Percentiles rank a stretch among this genome's conserved stretches.
phyloP scores from a whole-genome alignment of 2,888 invertebrate genomes.

The Netelia melanura region DNA sequence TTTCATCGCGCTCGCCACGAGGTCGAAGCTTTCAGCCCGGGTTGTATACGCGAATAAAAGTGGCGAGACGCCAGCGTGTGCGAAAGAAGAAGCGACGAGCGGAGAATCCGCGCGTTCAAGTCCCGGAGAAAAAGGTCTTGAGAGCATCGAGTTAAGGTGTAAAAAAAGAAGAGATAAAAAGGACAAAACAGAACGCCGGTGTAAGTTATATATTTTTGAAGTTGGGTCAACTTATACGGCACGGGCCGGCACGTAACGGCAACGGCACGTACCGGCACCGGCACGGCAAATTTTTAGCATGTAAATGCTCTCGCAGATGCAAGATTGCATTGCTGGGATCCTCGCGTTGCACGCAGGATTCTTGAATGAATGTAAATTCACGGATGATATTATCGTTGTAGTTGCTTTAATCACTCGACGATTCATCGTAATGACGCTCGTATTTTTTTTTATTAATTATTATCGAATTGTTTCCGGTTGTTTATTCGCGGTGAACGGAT shows the following conservation, averaged over 20 bases:
- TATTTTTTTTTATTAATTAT: background rate
- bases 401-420: background rate
- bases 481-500: background rate
- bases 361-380: slow-evolving; percentile 6
- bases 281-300: background rate
- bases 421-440: slow-evolving; percentile 11
- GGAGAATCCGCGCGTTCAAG: background rate
- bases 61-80: background rate
- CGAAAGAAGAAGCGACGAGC: slow-evolving; percentile 39
- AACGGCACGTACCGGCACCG: too few relatives aligned
- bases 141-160: slow-evolving; percentile 4
- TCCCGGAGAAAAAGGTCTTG: background rate
- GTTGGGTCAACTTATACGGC: too few relatives aligned
- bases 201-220: too few relatives aligned
- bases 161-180: background rate
- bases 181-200: too few relatives aligned
- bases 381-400: slow-evolving; percentile 1
- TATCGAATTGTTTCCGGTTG: background rate
- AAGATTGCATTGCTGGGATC: slow-evolving; percentile 18
- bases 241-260: too few relatives aligned
- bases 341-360: slow-evolving; percentile 17
- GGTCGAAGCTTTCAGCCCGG: slow-evolving; percentile 12
- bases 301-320: slow-evolving; percentile 3
- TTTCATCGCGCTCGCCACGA: slow-evolving; percentile 4
- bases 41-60: slow-evolving; percentile 9